phyloP scores from a whole-genome alignment of 2,888 invertebrate species.

The Fragum fragum region DNA sequence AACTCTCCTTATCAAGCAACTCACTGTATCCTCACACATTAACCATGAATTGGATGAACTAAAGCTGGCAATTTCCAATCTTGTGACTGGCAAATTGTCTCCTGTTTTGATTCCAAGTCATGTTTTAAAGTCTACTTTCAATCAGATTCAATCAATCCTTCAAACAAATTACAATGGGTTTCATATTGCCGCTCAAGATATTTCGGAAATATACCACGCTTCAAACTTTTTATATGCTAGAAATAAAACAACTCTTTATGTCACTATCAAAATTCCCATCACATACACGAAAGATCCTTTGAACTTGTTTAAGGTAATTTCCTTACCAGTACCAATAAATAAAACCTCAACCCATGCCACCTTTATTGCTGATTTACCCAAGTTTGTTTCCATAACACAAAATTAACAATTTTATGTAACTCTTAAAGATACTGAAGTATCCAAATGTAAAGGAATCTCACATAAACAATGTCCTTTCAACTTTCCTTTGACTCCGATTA shows the following conservation, averaged over 20 bases:
- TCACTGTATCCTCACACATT: conserved; percentile 10
- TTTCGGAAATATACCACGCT: conserved; percentile 24
- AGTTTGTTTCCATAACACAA: conserved; percentile 43
- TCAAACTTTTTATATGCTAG: conserved; percentile 36
- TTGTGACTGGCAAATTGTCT: conserved; percentile 41
- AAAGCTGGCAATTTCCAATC: conserved; percentile 18
- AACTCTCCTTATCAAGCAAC: not conserved
- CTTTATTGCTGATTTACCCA: conserved; percentile 42
- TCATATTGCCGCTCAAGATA: conserved; percentile 12
- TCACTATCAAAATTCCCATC: conserved; percentile 46
- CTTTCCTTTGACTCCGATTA: conserved; percentile 18
- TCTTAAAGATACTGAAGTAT: conserved; percentile 25
- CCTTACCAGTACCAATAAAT: conserved; percentile 55
- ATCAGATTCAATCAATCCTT: conserved; percentile 28
- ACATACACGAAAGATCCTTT: conserved; percentile 40
- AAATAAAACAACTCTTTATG: conserved; percentile 22
- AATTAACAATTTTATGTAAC: conserved; percentile 47
- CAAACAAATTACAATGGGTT: conserved; percentile 32
- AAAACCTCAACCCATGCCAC: conserved; percentile 56
- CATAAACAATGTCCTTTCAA: conserved; percentile 24
- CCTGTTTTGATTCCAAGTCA: conserved; percentile 30
- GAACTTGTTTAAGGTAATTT: conserved; percentile 45
- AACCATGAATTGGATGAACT: conserved; percentile 36
- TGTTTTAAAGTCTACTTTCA: conserved; percentile 13
- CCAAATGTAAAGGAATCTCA: conserved; percentile 11